Evolutionary conservation across 2,797 vertebrate genomes (phyloP), one percentile per base, ranked within the genome.

Genomic region (Anomalospiza imberbis): DNA sequence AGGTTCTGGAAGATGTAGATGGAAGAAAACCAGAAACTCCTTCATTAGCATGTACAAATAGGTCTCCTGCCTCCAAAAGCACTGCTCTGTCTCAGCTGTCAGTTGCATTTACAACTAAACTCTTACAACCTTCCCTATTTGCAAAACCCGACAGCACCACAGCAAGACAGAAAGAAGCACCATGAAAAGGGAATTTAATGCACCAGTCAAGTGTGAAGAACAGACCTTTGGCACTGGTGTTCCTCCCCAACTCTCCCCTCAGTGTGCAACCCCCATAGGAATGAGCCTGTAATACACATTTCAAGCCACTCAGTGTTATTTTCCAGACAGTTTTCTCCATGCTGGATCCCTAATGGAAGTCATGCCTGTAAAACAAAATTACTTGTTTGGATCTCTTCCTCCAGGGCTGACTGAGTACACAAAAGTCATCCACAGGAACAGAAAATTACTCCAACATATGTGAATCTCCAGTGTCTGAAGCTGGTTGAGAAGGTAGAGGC

Each of bases 301-400:
- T 97, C 93, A 96, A 97, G 58, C 21, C 74, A 85, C n/a, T 85
- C 45, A 25, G 34, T 74, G 74, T 94, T 93, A 95, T 96, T 93
- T 95, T 95, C 88, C 90, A 77, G 96, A 93, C 92, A 96, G 82
- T 95, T 94, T 93, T 85, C 74, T 96, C 93, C 75, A 72, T 10
- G 13, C 62, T 80, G 88, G 84, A 93, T 50, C 67, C 68, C 74
- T 85, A 84, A 95, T 47, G 66, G 95, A 95, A 97, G 87, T 93
- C 92, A 95, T 71, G 80, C 80, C 89, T 87, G 53, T 94, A 92
- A 95, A 97, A 74, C 65, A 91, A 96, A 97, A 85, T 91, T 47
- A 95, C 88, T 95, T 94, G 42, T 44, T 91, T 93, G 66, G 86
- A 76, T 72, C 53, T 91, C 58, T 88, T 91, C 88, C 93, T 96